Evolutionary conservation across 2,113 vertebrate genomes (phyloP), one percentile per base, ranked within the genome.

Genomic region (Pyxicephalus adspersus): DNA sequence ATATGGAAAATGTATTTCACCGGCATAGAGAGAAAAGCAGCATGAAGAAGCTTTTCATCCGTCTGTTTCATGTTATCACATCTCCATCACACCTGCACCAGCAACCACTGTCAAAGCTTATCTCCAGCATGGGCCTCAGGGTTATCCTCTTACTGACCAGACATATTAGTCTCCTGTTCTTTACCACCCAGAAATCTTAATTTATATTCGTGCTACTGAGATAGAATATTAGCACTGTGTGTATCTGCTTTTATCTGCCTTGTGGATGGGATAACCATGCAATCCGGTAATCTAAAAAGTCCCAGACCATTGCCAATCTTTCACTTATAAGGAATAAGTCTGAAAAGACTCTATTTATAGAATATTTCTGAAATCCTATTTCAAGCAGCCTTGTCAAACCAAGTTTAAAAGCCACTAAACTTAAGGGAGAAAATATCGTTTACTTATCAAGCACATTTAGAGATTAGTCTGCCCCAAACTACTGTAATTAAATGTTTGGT

Each of bases 251-350:
- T 17, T 25, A 76, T 34, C 64, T 67, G 3, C 8, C 38, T 22
- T 5, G 17, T 6, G 18, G 75, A 64, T 28, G 29, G n/a, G n/a
- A 22, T 64, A 55, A 57, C 25, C 76, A 25, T 13, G 7, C 50
- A 38, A 34, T 34, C 71, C 4, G 28, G 20, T 45, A 25, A 77
- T 65, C 45, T 54, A 50, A 45, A 31, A 80, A 31, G 26, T 4
- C 67, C n/a, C 55, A 34, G 55, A 23, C n/a, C 18, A 9, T 38
- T 18, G 71, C 19, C 61, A 34, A 54, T 26, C 68, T 23, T 73
- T n/a, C 58, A n/a, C 79, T 81, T 73, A 81, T 64, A 81, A 55
- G 79, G 77, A 70, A 64, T 2, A 67, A n/a, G n/a, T 20, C 9
- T 3, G 28, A 45, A 55, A 63, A 28, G 23, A 34, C 63, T 52